These are phyloP conservation scores for Corvus cornix DNA, from an alignment of 2,113 vertebrate genomes.

Conservation along the genomic window DNA sequence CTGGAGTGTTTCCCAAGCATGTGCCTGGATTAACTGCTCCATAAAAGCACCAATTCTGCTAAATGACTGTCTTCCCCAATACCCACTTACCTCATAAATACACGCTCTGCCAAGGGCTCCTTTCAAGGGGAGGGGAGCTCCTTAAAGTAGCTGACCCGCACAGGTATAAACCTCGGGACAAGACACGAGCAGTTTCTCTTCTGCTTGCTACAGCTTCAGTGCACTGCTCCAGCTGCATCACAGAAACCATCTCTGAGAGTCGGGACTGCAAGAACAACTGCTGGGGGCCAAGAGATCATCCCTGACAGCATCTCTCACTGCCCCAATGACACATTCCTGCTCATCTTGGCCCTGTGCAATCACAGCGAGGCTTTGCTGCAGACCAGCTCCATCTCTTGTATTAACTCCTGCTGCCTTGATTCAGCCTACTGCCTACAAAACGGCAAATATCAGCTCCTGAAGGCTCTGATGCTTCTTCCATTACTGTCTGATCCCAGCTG, in stretches of 20 bases:
- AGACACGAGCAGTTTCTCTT: not conserved
- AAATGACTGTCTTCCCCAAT: not conserved
- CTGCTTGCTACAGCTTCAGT: not conserved
- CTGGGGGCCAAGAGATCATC: not conserved
- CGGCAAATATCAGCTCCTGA: not conserved
- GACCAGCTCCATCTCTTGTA: not conserved
- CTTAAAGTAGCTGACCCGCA: not conserved
- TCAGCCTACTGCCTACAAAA: not conserved
- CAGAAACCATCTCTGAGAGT: not conserved
- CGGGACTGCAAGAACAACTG: rapidly evolving
- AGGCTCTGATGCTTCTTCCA: not conserved
- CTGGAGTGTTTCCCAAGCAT: not conserved
- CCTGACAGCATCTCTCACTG: not conserved
- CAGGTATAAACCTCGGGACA: not conserved
- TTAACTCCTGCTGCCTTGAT: not conserved
- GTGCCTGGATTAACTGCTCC: not conserved
- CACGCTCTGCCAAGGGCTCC: not conserved
- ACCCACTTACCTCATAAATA: not conserved
- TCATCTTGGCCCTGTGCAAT: not conserved
- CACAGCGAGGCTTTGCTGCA: not conserved
- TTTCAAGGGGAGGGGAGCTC: not conserved
- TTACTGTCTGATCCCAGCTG: not conserved
- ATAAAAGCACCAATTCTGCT: not conserved
- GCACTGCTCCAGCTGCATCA: not conserved
- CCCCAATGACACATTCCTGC: not conserved